Base-by-base conservation (phyloP, 2,797 vertebrate genomes). In the Myiothlypis coronata region DNA sequence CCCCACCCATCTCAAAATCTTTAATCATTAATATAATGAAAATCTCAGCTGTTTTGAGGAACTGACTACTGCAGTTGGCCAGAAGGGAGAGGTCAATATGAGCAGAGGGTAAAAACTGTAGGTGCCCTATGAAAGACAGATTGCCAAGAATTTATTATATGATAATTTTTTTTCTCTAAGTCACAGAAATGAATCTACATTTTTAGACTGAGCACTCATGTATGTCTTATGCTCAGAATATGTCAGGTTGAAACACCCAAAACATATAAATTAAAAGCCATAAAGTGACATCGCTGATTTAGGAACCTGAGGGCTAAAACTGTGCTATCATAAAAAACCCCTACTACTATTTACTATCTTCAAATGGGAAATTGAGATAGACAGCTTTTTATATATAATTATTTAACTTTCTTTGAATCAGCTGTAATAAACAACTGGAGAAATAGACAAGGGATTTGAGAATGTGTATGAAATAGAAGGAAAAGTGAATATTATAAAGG, bases 101-200 rank as follows among this genome's bases (percentile, higher is more conserved):
- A 96, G 91, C 81, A 96, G 95, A 94, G 49, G 4, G 63, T 74
- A 85, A 93, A 96, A 97, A 81, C 90, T 82, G 81, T 65, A 90
- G 92, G 69, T 92, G 88, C 92, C 96, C 50, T 88, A 76, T 96
- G 96, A 97, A 92, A 96, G 88, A 93, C 22, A 91, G 89, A 96
- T 96, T 89, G 96, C 93, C 82, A 90, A 79, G 91, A 96, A 95
- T 95, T 97, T 97, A 95, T 84, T 94, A 92, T 89, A 96, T 39
- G 59, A 50, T 94, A 93, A 96, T 96, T 96, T 89, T 87, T 87
- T 91, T 96, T 92, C 87, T 94, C 83, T 88, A 88, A 97, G 93
- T 96, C 94, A 92, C 52, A 76, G 59, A 76, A 89, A 89, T 85
- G 56, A 95, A 90, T 93, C 74, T 88, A 90, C 93, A 82, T 90